Evolutionary conservation across 64 coral and sea anemone species (phyloP).

Genomic region (Dendronephthya gigantea): DNA sequence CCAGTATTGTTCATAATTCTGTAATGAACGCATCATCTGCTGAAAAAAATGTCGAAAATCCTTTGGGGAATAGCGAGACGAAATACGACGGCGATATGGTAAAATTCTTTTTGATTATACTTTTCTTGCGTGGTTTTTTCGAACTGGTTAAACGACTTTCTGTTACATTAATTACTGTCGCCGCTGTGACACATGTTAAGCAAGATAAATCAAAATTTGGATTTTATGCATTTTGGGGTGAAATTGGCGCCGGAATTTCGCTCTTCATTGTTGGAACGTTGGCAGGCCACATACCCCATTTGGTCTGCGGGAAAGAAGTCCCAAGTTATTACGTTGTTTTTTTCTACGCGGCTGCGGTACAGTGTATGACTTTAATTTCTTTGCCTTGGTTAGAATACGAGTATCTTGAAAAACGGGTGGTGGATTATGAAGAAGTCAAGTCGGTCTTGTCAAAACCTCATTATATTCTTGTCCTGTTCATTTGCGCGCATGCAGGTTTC

Average conservation of each 20-base stretch:
- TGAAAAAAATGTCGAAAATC: no score
- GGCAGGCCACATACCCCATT: background rate
- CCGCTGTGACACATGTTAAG: background rate
- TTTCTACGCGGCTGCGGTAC: background rate
- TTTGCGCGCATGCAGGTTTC: background rate
- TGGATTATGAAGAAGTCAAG: background rate
- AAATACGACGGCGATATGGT: background rate
- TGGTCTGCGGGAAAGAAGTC: background rate
- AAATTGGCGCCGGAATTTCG: background rate
- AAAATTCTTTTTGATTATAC: background rate
- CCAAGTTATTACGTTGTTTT: background rate
- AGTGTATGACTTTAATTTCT: background rate
- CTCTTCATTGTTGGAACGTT: background rate
- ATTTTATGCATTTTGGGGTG: background rate
- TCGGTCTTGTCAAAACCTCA: background rate
- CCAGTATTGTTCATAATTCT: background rate
- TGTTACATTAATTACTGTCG: background rate
- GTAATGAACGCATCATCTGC: no score
- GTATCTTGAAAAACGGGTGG: background rate
- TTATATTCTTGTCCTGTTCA: background rate
- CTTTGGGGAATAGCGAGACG: background rate
- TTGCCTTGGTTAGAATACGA: background rate
- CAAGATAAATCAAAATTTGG: background rate
- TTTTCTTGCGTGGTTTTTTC: background rate
- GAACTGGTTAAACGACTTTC: background rate